phyloP scores from a whole-genome alignment of 2,888 invertebrate genomes.

The Euplagia quadripunctaria region DNA sequence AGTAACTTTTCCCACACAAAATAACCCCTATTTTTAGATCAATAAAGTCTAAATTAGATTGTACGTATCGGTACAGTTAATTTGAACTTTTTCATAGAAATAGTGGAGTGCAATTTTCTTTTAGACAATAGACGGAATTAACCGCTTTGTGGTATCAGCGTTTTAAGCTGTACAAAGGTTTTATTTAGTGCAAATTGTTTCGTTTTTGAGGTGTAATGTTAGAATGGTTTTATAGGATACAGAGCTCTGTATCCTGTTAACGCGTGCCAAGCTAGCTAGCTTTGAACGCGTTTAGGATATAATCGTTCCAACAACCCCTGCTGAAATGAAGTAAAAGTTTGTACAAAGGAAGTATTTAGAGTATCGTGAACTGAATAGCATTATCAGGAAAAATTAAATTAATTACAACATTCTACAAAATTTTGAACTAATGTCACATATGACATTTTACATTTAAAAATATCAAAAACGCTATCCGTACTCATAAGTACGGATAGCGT shows the following conservation, averaged over 20 bases:
- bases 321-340: conserved; percentile 12
- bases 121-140: conserved; percentile 66
- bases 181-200: conserved; percentile 51
- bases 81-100: conserved; percentile 56
- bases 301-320: conserved; percentile 14
- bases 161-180: conserved; percentile 51
- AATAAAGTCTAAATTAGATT: conserved; percentile 46
- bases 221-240: conserved; percentile 19
- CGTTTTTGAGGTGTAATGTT: conserved; percentile 30
- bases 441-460: too few relatives aligned
- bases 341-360: conserved; percentile 9
- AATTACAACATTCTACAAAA: too few relatives aligned
- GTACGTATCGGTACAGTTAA: conserved; percentile 23
- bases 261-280: too few relatives aligned
- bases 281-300: conserved; percentile 18
- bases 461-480: too few relatives aligned
- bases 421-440: too few relatives aligned
- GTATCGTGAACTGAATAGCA: conserved; percentile 12
- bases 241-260: too few relatives aligned
- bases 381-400: conserved; percentile 14
- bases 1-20: conserved; percentile 10
- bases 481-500: too few relatives aligned
- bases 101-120: conserved; percentile 59
- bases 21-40: conserved; percentile 29
- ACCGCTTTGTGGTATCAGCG: conserved; percentile 53